A percentile compares a stretch with the other conserved stretches of the same genome.
phyloP scores from a whole-genome alignment of 2,888 invertebrate species.

The Pristionchus japonicus region DNA sequence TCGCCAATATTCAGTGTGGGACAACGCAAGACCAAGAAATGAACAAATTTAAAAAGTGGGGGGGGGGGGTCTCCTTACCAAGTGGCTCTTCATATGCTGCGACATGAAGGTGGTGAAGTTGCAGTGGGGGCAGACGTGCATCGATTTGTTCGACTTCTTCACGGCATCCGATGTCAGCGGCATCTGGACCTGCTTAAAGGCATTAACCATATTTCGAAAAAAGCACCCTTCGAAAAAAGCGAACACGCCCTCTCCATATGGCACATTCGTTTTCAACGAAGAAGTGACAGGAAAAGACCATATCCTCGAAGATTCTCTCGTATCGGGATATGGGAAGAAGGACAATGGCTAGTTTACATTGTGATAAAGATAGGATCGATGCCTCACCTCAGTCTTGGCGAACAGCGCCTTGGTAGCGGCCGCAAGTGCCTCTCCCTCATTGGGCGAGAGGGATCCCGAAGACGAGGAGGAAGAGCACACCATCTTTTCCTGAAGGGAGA shows the following conservation, averaged over 20 bases:
- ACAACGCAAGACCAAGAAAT: no score
- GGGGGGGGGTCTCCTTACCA: conserved; percentile 58
- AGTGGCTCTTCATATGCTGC: conserved; percentile 75
- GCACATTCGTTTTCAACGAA: no score
- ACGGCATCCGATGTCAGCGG: conserved; percentile 12
- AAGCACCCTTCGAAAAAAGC: no score
- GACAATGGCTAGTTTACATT: no score
- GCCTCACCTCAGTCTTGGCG: conserved; percentile 19
- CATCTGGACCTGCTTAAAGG: conserved; percentile 14
- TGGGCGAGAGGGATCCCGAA: conserved; percentile 40
- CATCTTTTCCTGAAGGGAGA: conserved; percentile 41
- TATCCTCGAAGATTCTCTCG: no score
- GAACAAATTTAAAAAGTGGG: neutral
- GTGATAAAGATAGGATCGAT: neutral
- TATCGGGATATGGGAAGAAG: no score
- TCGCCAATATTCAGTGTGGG: no score
- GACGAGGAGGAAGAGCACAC: conserved; percentile 46
- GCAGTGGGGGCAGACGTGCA: conserved; percentile 74
- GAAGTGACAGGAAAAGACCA: no score
- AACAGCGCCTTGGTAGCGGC: neutral
- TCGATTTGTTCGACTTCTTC: conserved; percentile 51
- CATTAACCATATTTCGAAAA: no score
- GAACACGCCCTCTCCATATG: no score
- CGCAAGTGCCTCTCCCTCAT: conserved; percentile 43
- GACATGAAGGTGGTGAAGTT: conserved; percentile 74